Base-by-base conservation (phyloP, 2,113 vertebrate species). In the Campylomormyrus tamandua region DNA sequence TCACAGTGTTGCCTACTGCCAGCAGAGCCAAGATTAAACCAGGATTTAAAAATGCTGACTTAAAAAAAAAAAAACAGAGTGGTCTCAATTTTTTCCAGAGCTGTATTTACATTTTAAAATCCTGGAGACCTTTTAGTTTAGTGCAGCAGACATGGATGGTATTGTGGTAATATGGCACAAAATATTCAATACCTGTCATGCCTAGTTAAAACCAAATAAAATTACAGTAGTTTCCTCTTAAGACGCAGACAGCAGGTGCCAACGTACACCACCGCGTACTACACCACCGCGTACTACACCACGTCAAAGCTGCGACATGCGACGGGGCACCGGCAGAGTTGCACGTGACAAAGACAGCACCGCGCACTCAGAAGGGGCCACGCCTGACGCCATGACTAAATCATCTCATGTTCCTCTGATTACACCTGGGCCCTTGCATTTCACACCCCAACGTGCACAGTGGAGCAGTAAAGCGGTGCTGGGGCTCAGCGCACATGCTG, bases 341-440 rank as follows among this genome's bases (percentile, higher is more conserved):
- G 90, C 92, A 92, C 92, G 85, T 21, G 88, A 94, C 90, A 93
- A 92, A 88, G 90, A 89, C 87, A 89, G 1, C 87, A 45, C 3
- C 21, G 89, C 3, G 13, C 31, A n/a, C 88, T 19, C 53, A 80
- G 92, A 13, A 90, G 0, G 53, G 88, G 83, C 83, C 17, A 91
- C 87, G 89, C 89, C 3, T 2, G 3, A 87, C 9, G 89, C 39
- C 88, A 17, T 66, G 83, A 92, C 93, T 92, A 92, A 95, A 87
- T 91, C 92, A 92, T 90, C 88, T 93, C 93, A 92, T 86, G 88
- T 93, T 94, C 92, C 91, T 45, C 90, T 92, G 24, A 92, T 92
- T 92, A 92, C 91, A 92, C 92, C 91, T n/a, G 85, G 35, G 74
- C 0, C 39, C 35, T 35, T 39, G 66, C 66, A 35, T 15, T 5